Evolutionary conservation across 2,113 vertebrate genomes (phyloP).

Genomic region (Paratilapia polleni): DNA sequence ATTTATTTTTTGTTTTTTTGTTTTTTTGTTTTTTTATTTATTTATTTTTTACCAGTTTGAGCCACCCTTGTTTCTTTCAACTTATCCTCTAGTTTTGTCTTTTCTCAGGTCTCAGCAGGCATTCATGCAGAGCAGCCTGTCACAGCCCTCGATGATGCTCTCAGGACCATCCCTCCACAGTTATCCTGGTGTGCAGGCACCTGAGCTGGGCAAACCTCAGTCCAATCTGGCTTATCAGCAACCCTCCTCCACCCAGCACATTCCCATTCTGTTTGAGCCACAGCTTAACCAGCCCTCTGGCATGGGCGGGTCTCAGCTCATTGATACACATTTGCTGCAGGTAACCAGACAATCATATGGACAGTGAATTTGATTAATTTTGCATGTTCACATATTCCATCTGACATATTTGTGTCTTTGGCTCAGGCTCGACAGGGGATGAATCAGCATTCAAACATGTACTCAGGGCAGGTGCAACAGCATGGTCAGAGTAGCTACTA

Average conservation of each 20-base stretch:
- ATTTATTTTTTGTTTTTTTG: no score
- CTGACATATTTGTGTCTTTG: slow-evolving; percentile 16
- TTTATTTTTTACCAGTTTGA: no score
- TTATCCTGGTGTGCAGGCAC: slow-evolving; percentile 91
- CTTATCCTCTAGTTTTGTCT: not conserved
- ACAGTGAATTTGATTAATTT: not conserved
- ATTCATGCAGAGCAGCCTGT: slow-evolving; percentile 95
- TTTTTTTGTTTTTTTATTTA: no score
- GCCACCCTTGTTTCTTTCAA: accelerated
- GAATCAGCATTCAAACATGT: slow-evolving; percentile 96
- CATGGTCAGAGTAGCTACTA: slow-evolving; percentile 97
- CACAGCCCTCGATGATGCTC: slow-evolving; percentile 95
- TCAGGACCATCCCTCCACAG: slow-evolving; percentile 95
- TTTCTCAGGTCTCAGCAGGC: slow-evolving; percentile 92
- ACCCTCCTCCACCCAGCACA: slow-evolving; percentile 93
- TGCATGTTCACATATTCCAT: not conserved
- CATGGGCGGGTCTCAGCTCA: slow-evolving; percentile 93
- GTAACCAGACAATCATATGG: slow-evolving; percentile 65
- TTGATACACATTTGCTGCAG: slow-evolving; percentile 96
- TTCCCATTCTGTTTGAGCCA: slow-evolving; percentile 97
- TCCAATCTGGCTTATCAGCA: slow-evolving; percentile 95
- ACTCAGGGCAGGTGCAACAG: slow-evolving; percentile 95
- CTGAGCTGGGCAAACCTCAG: slow-evolving; percentile 94
- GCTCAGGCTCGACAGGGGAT: slow-evolving; percentile 94
- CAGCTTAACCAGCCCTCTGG: slow-evolving; percentile 94